Evolutionary conservation across 2,797 vertebrate genomes (phyloP).

Genomic region (Myotis planiceps): DNA sequence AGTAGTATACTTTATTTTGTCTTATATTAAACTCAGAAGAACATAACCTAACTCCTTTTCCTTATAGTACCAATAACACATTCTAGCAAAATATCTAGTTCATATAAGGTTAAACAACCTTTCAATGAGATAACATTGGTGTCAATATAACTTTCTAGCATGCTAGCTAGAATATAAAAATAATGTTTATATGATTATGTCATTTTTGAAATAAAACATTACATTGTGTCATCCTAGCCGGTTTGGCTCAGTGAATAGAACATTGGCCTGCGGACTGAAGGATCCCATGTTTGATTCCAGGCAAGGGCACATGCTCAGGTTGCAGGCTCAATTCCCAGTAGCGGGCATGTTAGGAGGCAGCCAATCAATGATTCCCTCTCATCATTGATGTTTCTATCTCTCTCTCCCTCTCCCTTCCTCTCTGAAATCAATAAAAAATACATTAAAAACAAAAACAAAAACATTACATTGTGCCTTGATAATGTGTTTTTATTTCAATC

Average conservation of each 20-base stretch:
- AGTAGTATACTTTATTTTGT: background rate
- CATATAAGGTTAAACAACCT: background rate
- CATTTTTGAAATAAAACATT: constrained; percentile 22
- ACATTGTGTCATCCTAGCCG: background rate
- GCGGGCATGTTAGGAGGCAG: no score
- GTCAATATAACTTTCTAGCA: background rate
- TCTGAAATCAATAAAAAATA: no score
- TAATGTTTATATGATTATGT: background rate
- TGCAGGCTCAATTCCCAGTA: no score
- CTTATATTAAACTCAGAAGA: background rate
- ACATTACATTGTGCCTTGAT: background rate
- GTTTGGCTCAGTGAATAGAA: no score
- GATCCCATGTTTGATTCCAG: no score
- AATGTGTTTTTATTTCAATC: background rate
- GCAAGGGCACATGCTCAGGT: no score
- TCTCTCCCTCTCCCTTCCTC: no score
- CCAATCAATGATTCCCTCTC: no score
- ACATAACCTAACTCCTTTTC: background rate
- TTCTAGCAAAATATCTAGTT: background rate
- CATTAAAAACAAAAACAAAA: background rate
- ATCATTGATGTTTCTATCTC: no score
- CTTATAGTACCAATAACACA: background rate
- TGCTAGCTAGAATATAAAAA: background rate
- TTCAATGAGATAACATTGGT: background rate
- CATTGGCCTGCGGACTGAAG: no score